Evolutionary conservation across 2,888 invertebrate genomes (phyloP).

Genomic region (Hypercompe scribonia): DNA sequence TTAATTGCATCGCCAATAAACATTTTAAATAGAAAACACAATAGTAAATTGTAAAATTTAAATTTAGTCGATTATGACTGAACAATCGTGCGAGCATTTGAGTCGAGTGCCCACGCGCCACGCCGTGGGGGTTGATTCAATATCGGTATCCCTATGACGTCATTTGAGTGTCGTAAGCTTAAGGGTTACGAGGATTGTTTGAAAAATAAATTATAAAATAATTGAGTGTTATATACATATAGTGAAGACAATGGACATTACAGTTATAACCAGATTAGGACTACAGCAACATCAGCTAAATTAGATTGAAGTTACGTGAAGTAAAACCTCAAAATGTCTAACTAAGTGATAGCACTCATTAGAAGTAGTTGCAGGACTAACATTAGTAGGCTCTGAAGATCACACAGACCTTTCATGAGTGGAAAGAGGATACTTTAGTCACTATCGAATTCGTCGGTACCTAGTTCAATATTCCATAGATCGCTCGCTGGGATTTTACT

Average conservation of each 20-base stretch:
- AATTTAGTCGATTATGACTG: slow-evolving; percentile 73
- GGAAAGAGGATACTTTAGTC: no score
- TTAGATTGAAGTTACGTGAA: neutral
- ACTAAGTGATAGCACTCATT: no score
- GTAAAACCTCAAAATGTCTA: neutral
- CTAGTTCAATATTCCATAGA: no score
- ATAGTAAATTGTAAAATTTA: slow-evolving; percentile 68
- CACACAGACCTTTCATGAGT: no score
- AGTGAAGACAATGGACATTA: no score
- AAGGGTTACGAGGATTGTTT: slow-evolving; percentile 42
- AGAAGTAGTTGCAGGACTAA: no score
- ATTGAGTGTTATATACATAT: neutral
- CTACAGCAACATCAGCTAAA: neutral
- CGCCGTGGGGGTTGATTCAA: slow-evolving; percentile 55
- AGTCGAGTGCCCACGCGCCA: slow-evolving; percentile 75
- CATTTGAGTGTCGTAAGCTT: slow-evolving; percentile 36
- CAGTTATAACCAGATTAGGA: no score
- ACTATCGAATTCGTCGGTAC: no score
- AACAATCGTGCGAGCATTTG: slow-evolving; percentile 70
- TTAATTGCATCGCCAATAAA: slow-evolving; percentile 67
- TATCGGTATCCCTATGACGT: slow-evolving; percentile 52
- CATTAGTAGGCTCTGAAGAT: no score
- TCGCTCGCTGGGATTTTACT: no score
- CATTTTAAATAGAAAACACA: slow-evolving; percentile 61
- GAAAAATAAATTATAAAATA: slow-evolving; percentile 31